A percentile compares a stretch with the other conserved stretches of the same genome.
These are phyloP conservation scores for Thalassarche chlororhynchos DNA, from an alignment of 2,113 vertebrate genomes.

Conservation along the genomic window DNA sequence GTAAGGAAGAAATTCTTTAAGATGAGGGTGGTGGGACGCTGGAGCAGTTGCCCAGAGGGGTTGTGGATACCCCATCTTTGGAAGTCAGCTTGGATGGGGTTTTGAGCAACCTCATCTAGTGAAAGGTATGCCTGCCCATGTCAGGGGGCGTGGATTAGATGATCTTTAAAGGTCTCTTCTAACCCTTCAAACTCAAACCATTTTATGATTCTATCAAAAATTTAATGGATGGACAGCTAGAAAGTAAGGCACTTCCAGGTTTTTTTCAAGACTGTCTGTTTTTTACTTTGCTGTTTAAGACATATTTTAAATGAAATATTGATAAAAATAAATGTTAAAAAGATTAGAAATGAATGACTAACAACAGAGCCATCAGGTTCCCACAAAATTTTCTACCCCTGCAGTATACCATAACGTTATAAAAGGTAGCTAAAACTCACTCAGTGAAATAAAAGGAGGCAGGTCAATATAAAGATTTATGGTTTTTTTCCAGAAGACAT, in stretches of 20 bases:
- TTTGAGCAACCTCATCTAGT: background rate
- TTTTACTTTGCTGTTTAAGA: background rate
- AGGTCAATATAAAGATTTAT: background rate
- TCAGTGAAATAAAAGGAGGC: background rate
- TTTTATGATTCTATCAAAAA: background rate
- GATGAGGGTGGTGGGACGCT: too few relatives aligned
- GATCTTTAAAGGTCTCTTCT: background rate
- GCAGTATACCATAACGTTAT: background rate
- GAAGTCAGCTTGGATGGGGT: background rate
- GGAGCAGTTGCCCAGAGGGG: background rate
- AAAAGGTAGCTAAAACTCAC: background rate
- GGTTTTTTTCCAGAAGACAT: background rate
- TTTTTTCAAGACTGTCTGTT: background rate
- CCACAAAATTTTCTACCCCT: background rate
- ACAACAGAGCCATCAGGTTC: background rate
- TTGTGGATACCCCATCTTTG: background rate
- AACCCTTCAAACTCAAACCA: background rate
- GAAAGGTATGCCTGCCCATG: background rate
- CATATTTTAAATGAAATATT: background rate
- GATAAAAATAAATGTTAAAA: background rate
- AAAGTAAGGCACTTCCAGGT: background rate
- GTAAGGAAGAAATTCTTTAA: background rate
- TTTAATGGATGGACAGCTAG: background rate
- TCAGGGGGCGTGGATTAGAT: background rate
- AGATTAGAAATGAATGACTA: background rate